Base-by-base conservation (phyloP, 2,797 vertebrate species). In the Luscinia luscinia region DNA sequence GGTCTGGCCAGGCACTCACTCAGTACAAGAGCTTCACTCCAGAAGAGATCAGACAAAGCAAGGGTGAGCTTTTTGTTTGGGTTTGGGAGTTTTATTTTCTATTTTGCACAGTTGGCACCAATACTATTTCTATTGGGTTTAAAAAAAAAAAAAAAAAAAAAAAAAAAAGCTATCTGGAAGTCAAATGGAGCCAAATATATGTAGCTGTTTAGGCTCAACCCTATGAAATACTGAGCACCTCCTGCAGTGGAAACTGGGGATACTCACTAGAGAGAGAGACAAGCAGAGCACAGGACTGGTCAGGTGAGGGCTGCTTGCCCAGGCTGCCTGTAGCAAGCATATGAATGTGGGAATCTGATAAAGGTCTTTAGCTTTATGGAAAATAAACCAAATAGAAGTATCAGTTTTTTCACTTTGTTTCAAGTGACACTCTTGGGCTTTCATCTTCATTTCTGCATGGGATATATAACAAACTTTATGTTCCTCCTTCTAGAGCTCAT, bases 1-100 rank as follows among this genome's bases (percentile, higher is more conserved):
- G 14, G 68, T 41, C 70, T 67, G 89, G 36, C 63, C 67, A 82
- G 6, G 4, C 20, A 3, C 49, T 68, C 77, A n/a, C 49, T 62
- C 49, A 93, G 38, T 14, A 86, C 6, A 62, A 55, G n/a, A 94
- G 55, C 77, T 93, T 79, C 15, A 4, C 59, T 89, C 28, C 40
- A 84, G 86, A 83, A 83, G 43, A 87, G 89, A 79, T 54, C 59
- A 79, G 66, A 68, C 24, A 84, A 87, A 95, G 68, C 30, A 59
- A 77, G 18, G 9, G 15, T 40, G 19, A 74, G 19, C 2, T 22
- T n/a, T 54, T 66, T 59, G 7, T 20, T 41, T 24, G 34, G 3
- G 9, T 51, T 77, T 40, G 10, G 26, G 11, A 1, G 6, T 24
- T 62, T 77, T 21, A 46, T 67, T 80, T 81, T 40, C 26, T 8